These are phyloP conservation scores for Ptychobarbus kaznakovi DNA, from an alignment of 2,797 vertebrate genomes.

Conservation along the genomic window DNA sequence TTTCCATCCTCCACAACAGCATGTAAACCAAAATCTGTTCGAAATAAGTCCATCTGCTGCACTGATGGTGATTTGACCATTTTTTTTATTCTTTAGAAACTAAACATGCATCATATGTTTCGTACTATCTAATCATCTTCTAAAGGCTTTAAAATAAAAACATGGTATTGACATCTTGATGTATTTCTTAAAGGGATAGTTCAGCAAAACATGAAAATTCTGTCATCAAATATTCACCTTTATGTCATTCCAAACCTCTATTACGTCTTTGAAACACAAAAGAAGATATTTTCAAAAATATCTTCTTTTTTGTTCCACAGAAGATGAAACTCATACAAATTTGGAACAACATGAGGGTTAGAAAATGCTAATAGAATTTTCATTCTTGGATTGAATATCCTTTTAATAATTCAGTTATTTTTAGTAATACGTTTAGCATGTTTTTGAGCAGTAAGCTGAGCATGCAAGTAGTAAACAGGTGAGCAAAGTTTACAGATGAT, in stretches of 20 bases:
- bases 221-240: neutral
- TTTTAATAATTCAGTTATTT: neutral
- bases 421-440: neutral
- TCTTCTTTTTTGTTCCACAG: neutral
- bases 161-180: neutral
- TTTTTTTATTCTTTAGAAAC: neutral
- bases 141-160: constrained; percentile 8
- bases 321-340: neutral
- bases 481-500: neutral
- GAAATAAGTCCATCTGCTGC: constrained; percentile 18
- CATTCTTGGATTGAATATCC: neutral
- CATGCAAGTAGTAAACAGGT: neutral
- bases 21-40: constrained; percentile 17
- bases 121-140: neutral
- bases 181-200: neutral
- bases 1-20: constrained; percentile 37
- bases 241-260: neutral
- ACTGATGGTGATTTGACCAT: neutral
- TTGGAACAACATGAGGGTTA: neutral
- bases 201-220: neutral
- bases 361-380: neutral
- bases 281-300: neutral
- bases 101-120: neutral
- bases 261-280: neutral
- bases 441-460: neutral